Conservation (phyloP, 2,113 vertebrate species). For the Ceyx cyanopectus region DNA sequence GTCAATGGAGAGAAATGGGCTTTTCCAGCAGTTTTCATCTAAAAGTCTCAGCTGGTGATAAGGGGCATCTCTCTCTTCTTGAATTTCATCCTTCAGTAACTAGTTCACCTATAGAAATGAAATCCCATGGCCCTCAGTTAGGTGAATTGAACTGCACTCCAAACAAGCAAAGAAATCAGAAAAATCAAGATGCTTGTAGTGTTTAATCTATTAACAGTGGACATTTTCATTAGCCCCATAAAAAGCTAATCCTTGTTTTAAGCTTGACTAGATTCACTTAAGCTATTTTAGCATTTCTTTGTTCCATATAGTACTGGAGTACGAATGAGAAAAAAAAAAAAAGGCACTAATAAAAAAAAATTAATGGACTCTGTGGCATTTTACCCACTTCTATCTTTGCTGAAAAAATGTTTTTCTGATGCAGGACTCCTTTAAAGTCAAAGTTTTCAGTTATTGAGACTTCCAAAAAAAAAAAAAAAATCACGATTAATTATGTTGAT, state of each 20-base stretch:
- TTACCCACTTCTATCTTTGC: not conserved
- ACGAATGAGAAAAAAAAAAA: not conserved
- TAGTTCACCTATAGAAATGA: not conserved
- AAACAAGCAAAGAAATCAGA: not conserved
- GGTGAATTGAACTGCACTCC: not conserved
- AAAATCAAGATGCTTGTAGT: not conserved
- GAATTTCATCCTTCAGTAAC: not conserved
- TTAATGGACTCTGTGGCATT: not conserved
- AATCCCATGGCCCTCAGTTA: not conserved
- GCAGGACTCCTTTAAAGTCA: not conserved
- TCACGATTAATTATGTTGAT: not conserved
- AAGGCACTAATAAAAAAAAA: not conserved
- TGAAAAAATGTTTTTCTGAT: not conserved
- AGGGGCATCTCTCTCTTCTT: not conserved
- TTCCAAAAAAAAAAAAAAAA: not conserved
- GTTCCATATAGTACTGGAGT: not conserved
- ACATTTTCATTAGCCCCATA: not conserved
- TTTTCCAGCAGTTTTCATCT: not conserved
- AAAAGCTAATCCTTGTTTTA: not conserved
- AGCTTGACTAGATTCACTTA: not conserved
- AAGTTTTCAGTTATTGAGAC: not conserved
- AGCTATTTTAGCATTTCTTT: not conserved
- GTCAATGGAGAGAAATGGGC: not conserved
- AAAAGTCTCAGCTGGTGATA: not conserved
- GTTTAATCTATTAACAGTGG: not conserved